A percentile compares a stretch with the other conserved stretches of the same genome.
phyloP scores from a whole-genome alignment of 2,888 invertebrate genomes.

The Terebella lapidaria region DNA sequence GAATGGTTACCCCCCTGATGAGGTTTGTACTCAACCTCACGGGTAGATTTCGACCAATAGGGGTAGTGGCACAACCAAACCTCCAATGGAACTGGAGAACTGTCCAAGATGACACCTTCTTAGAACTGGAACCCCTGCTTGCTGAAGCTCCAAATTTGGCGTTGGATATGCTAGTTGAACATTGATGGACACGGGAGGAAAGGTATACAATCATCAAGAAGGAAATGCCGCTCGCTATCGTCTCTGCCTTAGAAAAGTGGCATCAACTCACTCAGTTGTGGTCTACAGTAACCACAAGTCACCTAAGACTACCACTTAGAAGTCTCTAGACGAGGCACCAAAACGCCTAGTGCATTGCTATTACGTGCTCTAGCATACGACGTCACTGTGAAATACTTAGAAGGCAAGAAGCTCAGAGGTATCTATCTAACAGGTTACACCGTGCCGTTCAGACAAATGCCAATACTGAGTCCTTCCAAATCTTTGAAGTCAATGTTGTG shows the following conservation, averaged over 20 bases:
- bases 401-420: conserved; percentile 18
- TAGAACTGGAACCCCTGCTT: conserved; percentile 4
- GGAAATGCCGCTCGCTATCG: conserved; percentile 17
- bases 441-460: neutral
- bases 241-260: conserved; percentile 9
- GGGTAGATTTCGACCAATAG: neutral
- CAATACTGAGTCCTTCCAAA: too few relatives aligned
- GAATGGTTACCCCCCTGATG: neutral
- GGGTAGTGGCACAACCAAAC: neutral
- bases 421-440: conserved; percentile 9
- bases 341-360: conserved; percentile 13
- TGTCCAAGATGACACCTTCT: conserved; percentile 8
- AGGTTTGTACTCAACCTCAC: conserved; percentile 1
- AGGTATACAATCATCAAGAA: conserved; percentile 25
- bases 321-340: conserved; percentile 9
- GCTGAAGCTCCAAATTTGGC: conserved; percentile 9
- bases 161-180: conserved; percentile 23
- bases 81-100: conserved; percentile 1
- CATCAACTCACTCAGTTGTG: conserved; percentile 8
- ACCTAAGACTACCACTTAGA: conserved; percentile 9
- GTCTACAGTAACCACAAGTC: conserved; percentile 16
- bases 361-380: conserved; percentile 11
- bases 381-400: conserved; percentile 4
- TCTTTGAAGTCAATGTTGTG: too few relatives aligned
- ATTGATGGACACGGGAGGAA: conserved; percentile 18